A percentile compares a stretch with the other conserved stretches of the same genome.
Evolutionary conservation across 2,113 vertebrate species (phyloP).

Genomic region (Noctilio leporinus): DNA sequence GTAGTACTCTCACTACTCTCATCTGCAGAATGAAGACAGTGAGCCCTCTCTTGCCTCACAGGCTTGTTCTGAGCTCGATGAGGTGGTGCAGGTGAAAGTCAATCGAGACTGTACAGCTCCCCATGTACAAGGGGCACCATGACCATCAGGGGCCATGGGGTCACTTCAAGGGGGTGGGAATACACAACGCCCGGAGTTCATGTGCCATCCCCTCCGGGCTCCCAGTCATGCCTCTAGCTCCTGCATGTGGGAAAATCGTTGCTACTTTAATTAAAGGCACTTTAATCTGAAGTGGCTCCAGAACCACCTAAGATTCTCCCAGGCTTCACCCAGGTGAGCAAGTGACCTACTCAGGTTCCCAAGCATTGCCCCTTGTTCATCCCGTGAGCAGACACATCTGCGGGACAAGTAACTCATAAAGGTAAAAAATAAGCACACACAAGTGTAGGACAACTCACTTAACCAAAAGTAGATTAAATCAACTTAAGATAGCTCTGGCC

Average conservation of each 20-base stretch:
- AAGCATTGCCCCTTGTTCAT: rapidly evolving
- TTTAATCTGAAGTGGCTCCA: neutral
- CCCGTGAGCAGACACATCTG: neutral
- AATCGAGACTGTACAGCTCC: too few relatives aligned
- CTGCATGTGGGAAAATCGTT: neutral
- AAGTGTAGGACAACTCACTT: neutral
- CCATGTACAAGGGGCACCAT: rapidly evolving
- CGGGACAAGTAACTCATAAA: neutral
- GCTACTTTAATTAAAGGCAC: neutral
- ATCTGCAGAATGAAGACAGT: neutral
- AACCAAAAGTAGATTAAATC: neutral
- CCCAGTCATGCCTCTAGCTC: neutral
- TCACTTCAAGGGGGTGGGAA: neutral
- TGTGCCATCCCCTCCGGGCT: neutral
- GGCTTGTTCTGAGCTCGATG: neutral
- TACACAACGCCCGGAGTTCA: neutral
- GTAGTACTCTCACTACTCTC: neutral
- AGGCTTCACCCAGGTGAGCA: neutral
- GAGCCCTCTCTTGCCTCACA: neutral
- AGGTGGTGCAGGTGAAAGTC: too few relatives aligned
- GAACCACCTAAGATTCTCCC: neutral
- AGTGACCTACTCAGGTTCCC: neutral
- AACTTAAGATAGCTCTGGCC: neutral
- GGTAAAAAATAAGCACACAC: neutral
- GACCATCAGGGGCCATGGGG: neutral